Conservation (phyloP, 2,888 invertebrate species). For the Melinaea marsaeus region DNA sequence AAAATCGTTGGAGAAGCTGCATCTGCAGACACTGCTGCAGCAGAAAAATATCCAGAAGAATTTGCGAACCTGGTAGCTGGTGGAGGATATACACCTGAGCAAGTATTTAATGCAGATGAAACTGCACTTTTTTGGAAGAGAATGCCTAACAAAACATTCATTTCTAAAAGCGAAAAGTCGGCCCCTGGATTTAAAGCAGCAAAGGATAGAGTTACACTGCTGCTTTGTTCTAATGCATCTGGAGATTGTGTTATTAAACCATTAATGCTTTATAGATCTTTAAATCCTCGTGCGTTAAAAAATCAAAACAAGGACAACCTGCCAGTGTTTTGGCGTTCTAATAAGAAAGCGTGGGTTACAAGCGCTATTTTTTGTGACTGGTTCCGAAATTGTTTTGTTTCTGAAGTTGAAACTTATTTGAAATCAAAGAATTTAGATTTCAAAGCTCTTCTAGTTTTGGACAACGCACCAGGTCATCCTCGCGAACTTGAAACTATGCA, state of each 20-base stretch:
- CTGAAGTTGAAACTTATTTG: conserved; percentile 28
- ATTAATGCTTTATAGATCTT: conserved; percentile 33
- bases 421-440: too few relatives aligned
- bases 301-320: conserved; percentile 30
- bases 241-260: conserved; percentile 32
- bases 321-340: conserved; percentile 37
- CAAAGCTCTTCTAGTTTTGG: too few relatives aligned
- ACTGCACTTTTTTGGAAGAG: conserved; percentile 35
- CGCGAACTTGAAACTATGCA: too few relatives aligned
- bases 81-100: conserved; percentile 33
- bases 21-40: conserved; percentile 35
- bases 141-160: conserved; percentile 35
- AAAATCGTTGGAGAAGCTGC: conserved; percentile 33
- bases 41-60: conserved; percentile 34
- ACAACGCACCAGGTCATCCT: too few relatives aligned
- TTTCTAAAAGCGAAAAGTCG: conserved; percentile 34
- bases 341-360: conserved; percentile 38
- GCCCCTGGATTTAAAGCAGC: conserved; percentile 33
- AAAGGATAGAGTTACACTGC: conserved; percentile 35
- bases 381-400: conserved; percentile 35
- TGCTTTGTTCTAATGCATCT: conserved; percentile 33
- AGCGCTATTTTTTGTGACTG: conserved; percentile 36
- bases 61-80: conserved; percentile 30
- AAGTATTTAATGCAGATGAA: conserved; percentile 37
- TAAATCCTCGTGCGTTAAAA: conserved; percentile 32